Evolutionary conservation across 2,113 vertebrate species (phyloP).

Genomic region (Loxodonta africana): DNA sequence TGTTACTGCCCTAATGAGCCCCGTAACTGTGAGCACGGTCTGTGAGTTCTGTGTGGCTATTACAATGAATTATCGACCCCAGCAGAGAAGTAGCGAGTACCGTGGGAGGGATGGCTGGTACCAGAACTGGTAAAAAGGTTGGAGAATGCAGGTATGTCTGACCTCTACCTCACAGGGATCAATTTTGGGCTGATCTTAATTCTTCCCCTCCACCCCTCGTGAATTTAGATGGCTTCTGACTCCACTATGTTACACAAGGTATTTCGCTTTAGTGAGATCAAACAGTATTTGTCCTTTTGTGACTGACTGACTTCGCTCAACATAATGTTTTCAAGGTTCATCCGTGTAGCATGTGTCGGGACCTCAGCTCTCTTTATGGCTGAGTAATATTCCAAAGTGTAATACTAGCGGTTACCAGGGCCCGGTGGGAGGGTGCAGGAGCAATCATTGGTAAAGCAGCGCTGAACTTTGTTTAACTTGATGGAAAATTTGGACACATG

Average conservation of each 20-base stretch:
- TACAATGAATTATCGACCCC: background rate
- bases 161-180: background rate
- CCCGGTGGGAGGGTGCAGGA: too few species aligned
- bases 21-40: too few species aligned
- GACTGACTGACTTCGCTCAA: too few species aligned
- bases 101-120: too few species aligned
- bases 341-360: background rate
- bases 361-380: background rate
- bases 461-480: background rate
- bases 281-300: too few species aligned
- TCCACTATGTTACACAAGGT: background rate
- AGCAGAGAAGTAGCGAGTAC: background rate
- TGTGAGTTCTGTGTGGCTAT: background rate
- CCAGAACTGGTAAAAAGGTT: background rate
- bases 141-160: too few species aligned
- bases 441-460: background rate
- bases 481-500: background rate
- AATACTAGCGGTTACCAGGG: background rate
- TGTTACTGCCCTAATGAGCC: background rate
- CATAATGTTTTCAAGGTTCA: background rate
- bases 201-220: background rate
- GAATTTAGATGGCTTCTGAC: background rate
- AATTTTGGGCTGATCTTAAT: background rate
- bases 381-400: background rate
- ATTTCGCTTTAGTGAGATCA: too few species aligned